phyloP scores from a whole-genome alignment of 2,113 vertebrate species.

The Oplegnathus fasciatus region DNA sequence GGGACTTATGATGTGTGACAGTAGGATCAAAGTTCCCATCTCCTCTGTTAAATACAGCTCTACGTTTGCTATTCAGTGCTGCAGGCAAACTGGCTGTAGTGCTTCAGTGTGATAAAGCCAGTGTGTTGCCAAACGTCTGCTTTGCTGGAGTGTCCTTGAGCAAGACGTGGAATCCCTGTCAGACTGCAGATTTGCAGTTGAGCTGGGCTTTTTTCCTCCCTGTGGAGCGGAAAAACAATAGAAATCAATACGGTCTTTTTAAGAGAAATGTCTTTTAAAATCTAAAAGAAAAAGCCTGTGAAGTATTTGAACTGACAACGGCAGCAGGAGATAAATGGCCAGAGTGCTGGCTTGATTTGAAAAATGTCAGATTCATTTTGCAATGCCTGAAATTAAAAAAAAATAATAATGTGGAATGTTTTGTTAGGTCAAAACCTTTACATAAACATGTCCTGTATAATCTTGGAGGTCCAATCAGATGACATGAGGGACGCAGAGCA shows the following conservation, averaged over 20 bases:
- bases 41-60: neutral
- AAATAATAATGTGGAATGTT: neutral
- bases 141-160: constrained; percentile 38
- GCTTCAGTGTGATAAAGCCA: constrained; percentile 1
- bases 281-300: neutral
- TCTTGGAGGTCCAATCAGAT: neutral
- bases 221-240: neutral
- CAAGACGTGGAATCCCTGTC: neutral
- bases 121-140: neutral
- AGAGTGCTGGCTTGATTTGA: neutral
- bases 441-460: neutral
- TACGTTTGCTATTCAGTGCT: neutral
- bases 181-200: neutral
- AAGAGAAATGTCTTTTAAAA: neutral
- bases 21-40: neutral
- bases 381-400: neutral
- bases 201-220: neutral
- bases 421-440: neutral
- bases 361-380: neutral
- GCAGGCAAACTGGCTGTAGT: constrained; percentile 4
- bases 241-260: constrained; percentile 6
- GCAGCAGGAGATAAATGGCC: neutral
- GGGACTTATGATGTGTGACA: neutral
- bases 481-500: neutral
- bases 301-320: neutral